Conservation (phyloP, 2,888 invertebrate genomes). For the Keiferia lycopersicella region DNA sequence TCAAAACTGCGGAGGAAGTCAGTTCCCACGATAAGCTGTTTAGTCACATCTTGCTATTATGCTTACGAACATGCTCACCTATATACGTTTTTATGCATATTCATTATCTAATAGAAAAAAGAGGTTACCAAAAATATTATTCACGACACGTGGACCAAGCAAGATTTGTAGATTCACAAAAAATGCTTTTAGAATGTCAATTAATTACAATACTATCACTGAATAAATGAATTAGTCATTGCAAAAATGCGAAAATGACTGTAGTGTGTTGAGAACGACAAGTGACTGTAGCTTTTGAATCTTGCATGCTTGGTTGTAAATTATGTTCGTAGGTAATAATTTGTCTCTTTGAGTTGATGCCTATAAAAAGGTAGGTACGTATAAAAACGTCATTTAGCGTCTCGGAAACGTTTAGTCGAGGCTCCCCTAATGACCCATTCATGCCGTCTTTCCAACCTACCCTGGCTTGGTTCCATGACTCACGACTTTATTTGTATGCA, state of each 20-base stretch:
- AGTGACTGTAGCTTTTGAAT: too few relatives aligned
- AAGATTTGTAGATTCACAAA: too few relatives aligned
- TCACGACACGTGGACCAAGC: too few relatives aligned
- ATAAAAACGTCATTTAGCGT: conserved; percentile 43
- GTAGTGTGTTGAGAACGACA: too few relatives aligned
- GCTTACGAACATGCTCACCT: neutral
- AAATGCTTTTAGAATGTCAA: too few relatives aligned
- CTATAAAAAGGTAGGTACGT: neutral
- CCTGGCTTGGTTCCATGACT: conserved; percentile 49
- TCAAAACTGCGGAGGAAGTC: neutral
- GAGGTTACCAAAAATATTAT: neutral
- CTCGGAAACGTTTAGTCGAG: conserved; percentile 55
- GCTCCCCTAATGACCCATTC: conserved; percentile 67
- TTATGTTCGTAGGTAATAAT: neutral
- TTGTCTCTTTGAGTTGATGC: neutral
- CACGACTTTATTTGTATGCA: conserved; percentile 45
- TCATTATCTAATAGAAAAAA: neutral
- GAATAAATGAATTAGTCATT: too few relatives aligned
- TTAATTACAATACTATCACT: too few relatives aligned
- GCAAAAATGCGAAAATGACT: too few relatives aligned
- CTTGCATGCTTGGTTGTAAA: too few relatives aligned
- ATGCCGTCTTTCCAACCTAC: conserved; percentile 51
- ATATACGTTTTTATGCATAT: neutral
- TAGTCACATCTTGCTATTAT: conserved; percentile 3
- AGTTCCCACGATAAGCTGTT: conserved; percentile 2